A percentile compares a stretch with the other conserved stretches of the same genome.
These are phyloP conservation scores for Todiramphus chloris DNA, from an alignment of 2,113 vertebrate genomes.

Conservation along the genomic window DNA sequence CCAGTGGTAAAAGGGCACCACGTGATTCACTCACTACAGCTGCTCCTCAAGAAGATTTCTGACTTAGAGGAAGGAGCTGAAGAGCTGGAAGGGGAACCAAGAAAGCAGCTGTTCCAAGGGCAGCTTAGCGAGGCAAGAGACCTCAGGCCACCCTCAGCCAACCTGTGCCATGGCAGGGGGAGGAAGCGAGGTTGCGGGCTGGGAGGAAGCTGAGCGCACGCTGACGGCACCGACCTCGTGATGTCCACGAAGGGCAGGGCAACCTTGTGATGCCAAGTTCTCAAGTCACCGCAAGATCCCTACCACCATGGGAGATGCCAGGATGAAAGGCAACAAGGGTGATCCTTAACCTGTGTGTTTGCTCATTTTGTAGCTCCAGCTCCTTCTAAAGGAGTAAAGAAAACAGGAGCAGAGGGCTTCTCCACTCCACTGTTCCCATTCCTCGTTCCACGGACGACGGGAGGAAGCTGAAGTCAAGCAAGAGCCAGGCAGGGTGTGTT, in stretches of 20 bases:
- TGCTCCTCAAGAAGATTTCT: neutral
- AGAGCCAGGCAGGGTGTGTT: neutral
- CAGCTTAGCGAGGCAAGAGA: neutral
- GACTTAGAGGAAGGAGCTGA: neutral
- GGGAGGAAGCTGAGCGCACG: rapidly evolving
- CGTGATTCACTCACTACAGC: neutral
- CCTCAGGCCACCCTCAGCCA: neutral
- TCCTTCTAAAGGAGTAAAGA: neutral
- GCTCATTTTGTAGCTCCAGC: neutral
- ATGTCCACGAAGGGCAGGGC: neutral
- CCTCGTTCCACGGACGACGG: rapidly evolving
- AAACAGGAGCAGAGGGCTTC: neutral
- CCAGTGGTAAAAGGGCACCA: neutral
- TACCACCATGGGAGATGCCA: neutral
- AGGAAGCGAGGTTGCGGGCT: neutral
- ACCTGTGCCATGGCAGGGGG: neutral
- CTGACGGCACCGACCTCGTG: neutral
- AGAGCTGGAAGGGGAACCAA: neutral
- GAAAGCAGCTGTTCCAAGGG: neutral
- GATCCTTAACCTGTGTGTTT: neutral
- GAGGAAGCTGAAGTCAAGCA: neutral
- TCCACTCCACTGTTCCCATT: neutral
- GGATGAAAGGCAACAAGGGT: neutral
- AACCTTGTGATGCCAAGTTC: neutral
- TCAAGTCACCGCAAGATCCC: neutral